A percentile compares a stretch with the other conserved stretches of the same genome.
These are phyloP conservation scores for Chiloscyllium punctatum DNA, from an alignment of 2,797 vertebrate genomes.

Conservation along the genomic window DNA sequence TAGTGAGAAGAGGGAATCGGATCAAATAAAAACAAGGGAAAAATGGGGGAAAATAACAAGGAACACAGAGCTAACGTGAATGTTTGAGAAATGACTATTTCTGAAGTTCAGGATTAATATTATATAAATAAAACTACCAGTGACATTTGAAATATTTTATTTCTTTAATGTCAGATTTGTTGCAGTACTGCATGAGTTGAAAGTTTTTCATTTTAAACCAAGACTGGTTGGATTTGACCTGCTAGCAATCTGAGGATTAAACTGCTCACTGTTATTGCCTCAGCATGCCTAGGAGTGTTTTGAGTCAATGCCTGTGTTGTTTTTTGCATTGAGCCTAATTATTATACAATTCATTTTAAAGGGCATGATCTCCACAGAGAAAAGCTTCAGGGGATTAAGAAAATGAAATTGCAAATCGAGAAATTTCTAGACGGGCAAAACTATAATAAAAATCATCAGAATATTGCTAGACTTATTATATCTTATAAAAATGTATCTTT, in stretches of 20 bases:
- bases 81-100: background rate
- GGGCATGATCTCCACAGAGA: background rate
- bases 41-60: background rate
- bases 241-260: background rate
- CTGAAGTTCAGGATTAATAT: background rate
- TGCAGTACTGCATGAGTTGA: background rate
- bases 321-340: background rate
- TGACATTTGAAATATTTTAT: background rate
- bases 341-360: conserved; percentile 9
- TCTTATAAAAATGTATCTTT: background rate
- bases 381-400: background rate
- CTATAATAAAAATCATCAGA: background rate
- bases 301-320: background rate
- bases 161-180: background rate
- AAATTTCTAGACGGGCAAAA: background rate
- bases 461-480: background rate
- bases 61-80: background rate
- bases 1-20: background rate
- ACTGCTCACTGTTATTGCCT: background rate
- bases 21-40: background rate
- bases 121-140: background rate
- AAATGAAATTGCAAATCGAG: conserved; percentile 2
- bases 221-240: background rate
- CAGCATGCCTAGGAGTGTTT: background rate
- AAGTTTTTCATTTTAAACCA: background rate